Evolutionary conservation across 2,888 invertebrate species (phyloP), one percentile per base, ranked within the genome.

Genomic region (Amiota communis): DNA sequence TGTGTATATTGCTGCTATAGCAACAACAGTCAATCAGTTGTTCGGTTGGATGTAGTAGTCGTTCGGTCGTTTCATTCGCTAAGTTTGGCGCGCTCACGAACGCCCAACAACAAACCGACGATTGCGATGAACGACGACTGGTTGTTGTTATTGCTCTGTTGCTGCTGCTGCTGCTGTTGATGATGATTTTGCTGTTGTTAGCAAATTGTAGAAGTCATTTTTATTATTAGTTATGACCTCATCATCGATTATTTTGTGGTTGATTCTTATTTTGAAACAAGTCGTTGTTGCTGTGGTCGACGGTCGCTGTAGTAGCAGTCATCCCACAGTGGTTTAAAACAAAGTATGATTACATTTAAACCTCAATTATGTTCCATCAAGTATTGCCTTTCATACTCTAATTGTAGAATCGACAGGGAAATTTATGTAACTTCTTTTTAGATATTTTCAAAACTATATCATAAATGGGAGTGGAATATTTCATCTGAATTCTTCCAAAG

Each of bases 221-320:
- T 89, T 89, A 89, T 89, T 89, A 89, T 89, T 89, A 89, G 89
- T 89, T 87, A 89, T 89, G 89, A 89, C 89, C 89, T 89, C 89
- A 89, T 89, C 89, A 88, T 88, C 87, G 89, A 89, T 89, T 89
- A 87, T 88, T 88, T 87, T 86, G 88, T 81, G 80, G 85, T 81
- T 82, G 83, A 80, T 83, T 85, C 80, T 85, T 87, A 86, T 87
- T 36, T 36, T 86, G 86, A 86, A 85, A 83, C 85, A 79, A 82
- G 80, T 82, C 74, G 80, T n/a, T 78, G 74, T 59, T 76, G 75
- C 77, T 77, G 76, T 76, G 75, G 75, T 61, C 59, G 59, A 48
- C 53, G 70, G 6, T n/a, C n/a, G n/a, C 10, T 20, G 59, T 59
- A 20, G 59, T 17, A 20, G 59, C 1, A 11, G 15, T 9, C 59